These are phyloP conservation scores for Dorcus hopei DNA, from an alignment of 2,888 invertebrate genomes.

Conservation along the genomic window DNA sequence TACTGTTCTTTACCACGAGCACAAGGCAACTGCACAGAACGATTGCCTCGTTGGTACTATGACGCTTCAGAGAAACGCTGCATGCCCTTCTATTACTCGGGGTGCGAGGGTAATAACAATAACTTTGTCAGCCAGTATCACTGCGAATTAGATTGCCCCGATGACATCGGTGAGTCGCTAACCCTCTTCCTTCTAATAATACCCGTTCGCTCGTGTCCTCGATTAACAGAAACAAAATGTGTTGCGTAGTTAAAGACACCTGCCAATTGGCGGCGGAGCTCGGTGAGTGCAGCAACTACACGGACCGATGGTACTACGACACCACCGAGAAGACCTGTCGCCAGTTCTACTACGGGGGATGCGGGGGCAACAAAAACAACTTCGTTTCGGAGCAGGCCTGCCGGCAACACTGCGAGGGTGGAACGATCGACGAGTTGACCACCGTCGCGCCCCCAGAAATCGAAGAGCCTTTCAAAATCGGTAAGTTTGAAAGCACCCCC, in stretches of 20 bases:
- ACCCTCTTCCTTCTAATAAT: background rate
- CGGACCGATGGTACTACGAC: constrained; percentile 80
- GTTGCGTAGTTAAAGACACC: constrained; percentile 57
- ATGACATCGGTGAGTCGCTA: constrained; percentile 68
- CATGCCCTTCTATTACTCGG: constrained; percentile 89
- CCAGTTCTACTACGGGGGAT: constrained; percentile 87
- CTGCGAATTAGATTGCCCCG: constrained; percentile 77
- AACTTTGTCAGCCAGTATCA: constrained; percentile 71
- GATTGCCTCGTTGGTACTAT: constrained; percentile 81
- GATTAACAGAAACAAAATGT: too few species aligned
- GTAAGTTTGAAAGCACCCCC: constrained; percentile 22
- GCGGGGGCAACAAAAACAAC: constrained; percentile 88
- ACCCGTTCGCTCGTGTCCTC: constrained; percentile 2
- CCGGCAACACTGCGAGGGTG: constrained; percentile 56
- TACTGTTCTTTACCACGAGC: constrained; percentile 72
- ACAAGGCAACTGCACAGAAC: constrained; percentile 74
- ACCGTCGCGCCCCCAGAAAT: constrained; percentile 13
- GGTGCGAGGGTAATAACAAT: constrained; percentile 88
- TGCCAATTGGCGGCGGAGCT: constrained; percentile 74
- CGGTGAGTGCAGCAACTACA: constrained; percentile 76
- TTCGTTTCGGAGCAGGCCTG: constrained; percentile 70
- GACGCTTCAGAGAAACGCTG: constrained; percentile 80
- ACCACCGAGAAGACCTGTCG: constrained; percentile 69
- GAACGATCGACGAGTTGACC: constrained; percentile 6
- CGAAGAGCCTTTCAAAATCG: constrained; percentile 29